Percentiles rank a stretch among this genome's conserved stretches.
Evolutionary conservation across 2,797 vertebrate genomes (phyloP).

Genomic region (Linurgus olivaceus): DNA sequence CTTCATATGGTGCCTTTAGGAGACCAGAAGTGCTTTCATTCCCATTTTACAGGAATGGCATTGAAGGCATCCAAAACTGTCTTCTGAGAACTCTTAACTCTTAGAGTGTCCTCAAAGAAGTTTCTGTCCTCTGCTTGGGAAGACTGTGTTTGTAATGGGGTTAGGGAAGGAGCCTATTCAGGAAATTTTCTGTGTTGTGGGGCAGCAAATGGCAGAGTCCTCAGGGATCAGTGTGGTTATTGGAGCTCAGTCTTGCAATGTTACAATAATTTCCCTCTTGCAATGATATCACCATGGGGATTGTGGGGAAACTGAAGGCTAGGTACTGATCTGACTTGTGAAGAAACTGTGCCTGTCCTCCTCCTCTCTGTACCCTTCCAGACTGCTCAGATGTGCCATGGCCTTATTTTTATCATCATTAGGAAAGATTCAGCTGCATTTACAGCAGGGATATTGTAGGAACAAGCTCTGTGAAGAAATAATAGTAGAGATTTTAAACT

Average conservation of each 20-base stretch:
- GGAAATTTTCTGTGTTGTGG: background rate
- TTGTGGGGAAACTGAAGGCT: background rate
- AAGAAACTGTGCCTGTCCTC: background rate
- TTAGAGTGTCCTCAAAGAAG: background rate
- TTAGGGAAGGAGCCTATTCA: background rate
- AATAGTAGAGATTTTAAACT: background rate
- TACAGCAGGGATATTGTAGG: background rate
- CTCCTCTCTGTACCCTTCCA: background rate
- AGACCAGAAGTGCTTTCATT: background rate
- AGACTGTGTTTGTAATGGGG: background rate
- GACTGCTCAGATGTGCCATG: background rate
- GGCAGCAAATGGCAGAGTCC: background rate
- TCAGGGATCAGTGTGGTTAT: background rate
- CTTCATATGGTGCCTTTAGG: background rate
- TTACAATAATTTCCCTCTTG: constrained; percentile 8
- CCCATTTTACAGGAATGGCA: background rate
- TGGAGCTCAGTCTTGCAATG: background rate
- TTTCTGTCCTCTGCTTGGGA: background rate
- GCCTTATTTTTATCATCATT: background rate
- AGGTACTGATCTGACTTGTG: background rate
- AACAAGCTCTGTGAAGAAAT: background rate
- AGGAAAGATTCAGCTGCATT: background rate
- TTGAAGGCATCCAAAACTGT: background rate
- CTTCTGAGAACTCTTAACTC: background rate
- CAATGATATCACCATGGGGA: background rate